A percentile compares a stretch with the other conserved stretches of the same genome.
Evolutionary conservation across 2,113 vertebrate genomes (phyloP).

Genomic region (Scophthalmus maximus): DNA sequence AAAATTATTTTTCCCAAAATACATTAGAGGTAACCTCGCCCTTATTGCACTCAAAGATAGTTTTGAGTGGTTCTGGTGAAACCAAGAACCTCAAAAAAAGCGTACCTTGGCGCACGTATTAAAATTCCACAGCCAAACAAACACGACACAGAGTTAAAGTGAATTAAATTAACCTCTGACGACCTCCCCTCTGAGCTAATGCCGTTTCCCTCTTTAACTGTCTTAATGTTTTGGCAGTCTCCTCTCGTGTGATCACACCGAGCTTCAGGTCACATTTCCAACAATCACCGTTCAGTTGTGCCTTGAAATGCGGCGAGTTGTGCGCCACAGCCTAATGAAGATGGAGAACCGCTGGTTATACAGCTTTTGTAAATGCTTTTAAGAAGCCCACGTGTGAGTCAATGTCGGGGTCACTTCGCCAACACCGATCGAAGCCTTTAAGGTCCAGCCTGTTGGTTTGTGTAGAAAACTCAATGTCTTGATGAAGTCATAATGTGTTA

Average conservation of each 20-base stretch:
- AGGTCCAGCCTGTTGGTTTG: constrained; percentile 58
- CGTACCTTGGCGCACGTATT: constrained; percentile 54
- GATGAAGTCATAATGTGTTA: constrained; percentile 75
- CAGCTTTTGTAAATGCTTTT: constrained; percentile 47
- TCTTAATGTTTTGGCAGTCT: constrained; percentile 49
- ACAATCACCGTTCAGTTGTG: constrained; percentile 38
- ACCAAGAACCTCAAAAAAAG: constrained; percentile 34
- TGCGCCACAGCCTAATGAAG: constrained; percentile 23
- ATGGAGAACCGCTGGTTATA: constrained; percentile 50
- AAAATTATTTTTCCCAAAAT: constrained; percentile 11
- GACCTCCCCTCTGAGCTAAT: constrained; percentile 66
- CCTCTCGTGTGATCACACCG: constrained; percentile 33
- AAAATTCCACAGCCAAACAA: constrained; percentile 69
- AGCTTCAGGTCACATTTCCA: constrained; percentile 65
- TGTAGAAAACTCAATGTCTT: constrained; percentile 63
- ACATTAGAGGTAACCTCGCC: constrained; percentile 6
- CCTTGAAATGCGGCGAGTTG: constrained; percentile 25
- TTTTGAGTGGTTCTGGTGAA: constrained; percentile 35
- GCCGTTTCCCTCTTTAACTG: constrained; percentile 44
- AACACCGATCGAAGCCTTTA: constrained; percentile 58
- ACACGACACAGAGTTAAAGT: constrained; percentile 65
- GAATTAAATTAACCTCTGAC: constrained; percentile 72
- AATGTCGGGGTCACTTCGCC: constrained; percentile 25
- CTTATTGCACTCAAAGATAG: constrained; percentile 24
- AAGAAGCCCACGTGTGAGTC: constrained; percentile 41